phyloP scores from a whole-genome alignment of 2,113 vertebrate species.

The Lanius ludovicianus region DNA sequence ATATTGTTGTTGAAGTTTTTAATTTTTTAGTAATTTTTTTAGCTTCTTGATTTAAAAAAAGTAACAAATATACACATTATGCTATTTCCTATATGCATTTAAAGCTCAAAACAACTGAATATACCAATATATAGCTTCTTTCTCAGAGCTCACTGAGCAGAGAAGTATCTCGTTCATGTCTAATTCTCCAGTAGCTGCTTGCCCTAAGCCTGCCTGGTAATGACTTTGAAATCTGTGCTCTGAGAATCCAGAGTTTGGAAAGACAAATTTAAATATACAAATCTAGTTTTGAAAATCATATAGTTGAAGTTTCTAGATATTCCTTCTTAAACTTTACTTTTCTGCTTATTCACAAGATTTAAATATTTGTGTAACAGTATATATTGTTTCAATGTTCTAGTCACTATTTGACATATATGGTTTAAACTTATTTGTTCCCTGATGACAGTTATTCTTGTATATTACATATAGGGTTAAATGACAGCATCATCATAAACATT shows the following conservation, averaged over 20 bases:
- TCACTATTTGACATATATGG: background rate
- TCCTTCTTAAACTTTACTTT: background rate
- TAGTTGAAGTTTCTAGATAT: background rate
- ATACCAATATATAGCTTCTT: background rate
- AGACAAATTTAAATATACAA: background rate
- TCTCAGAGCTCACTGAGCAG: background rate
- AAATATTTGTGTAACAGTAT: background rate
- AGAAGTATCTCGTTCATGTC: background rate
- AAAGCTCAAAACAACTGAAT: background rate
- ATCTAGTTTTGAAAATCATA: background rate
- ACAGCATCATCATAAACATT: background rate
- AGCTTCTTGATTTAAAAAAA: background rate
- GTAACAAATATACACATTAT: background rate
- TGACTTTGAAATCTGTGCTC: background rate
- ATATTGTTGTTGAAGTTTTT: background rate
- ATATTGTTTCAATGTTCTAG: background rate
- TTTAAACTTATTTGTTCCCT: background rate
- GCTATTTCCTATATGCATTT: background rate
- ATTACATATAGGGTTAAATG: background rate
- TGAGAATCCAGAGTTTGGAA: background rate
- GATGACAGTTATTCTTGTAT: background rate
- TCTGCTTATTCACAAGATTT: background rate
- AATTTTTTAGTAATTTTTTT: background rate
- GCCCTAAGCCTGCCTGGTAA: background rate
- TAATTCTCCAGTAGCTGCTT: background rate